Percentiles rank a stretch among this genome's conserved stretches.
Conservation (phyloP, 2,797 vertebrate genomes). For the Nannoperca obscura region DNA sequence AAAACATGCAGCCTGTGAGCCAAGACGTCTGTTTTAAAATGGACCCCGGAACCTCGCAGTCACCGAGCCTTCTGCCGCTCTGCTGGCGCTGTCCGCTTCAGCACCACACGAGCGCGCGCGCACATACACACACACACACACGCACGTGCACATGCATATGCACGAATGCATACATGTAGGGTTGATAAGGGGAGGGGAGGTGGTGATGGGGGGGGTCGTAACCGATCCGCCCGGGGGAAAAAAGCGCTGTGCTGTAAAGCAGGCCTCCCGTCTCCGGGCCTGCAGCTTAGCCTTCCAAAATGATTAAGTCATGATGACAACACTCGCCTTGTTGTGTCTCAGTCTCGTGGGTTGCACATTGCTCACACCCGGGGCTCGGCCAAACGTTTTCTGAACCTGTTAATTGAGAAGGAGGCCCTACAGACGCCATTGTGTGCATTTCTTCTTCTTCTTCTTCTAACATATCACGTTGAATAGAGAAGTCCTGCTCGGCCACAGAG, state of each 20-base stretch:
- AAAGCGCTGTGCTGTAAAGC: neutral
- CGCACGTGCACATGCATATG: neutral
- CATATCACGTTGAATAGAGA: conserved; percentile 8
- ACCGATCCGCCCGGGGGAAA: neutral
- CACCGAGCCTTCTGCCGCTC: conserved; percentile 69
- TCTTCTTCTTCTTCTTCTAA: neutral
- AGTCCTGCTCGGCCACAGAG: conserved; percentile 21
- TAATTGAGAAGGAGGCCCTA: conserved; percentile 14
- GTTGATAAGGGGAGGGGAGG: neutral
- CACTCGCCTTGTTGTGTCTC: conserved; percentile 22
- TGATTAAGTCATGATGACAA: conserved; percentile 42
- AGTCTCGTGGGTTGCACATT: conserved; percentile 21
- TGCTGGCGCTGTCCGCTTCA: conserved; percentile 85
- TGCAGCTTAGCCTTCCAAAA: conserved; percentile 23
- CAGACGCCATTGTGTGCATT: conserved; percentile 8
- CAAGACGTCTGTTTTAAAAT: conserved; percentile 78
- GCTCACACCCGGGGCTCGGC: conserved; percentile 14
- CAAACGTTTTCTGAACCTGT: conserved; percentile 13
- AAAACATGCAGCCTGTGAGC: conserved; percentile 51
- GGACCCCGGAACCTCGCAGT: conserved; percentile 75
- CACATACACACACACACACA: conserved; percentile 23
- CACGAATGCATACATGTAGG: conserved; percentile 38
- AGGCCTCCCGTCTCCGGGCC: conserved; percentile 41
- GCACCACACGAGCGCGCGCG: conserved; percentile 68
- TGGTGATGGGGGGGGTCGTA: too few relatives aligned